phyloP scores from a whole-genome alignment of 1,140 invertebrate species.

The Drosophila subpulchrella region DNA sequence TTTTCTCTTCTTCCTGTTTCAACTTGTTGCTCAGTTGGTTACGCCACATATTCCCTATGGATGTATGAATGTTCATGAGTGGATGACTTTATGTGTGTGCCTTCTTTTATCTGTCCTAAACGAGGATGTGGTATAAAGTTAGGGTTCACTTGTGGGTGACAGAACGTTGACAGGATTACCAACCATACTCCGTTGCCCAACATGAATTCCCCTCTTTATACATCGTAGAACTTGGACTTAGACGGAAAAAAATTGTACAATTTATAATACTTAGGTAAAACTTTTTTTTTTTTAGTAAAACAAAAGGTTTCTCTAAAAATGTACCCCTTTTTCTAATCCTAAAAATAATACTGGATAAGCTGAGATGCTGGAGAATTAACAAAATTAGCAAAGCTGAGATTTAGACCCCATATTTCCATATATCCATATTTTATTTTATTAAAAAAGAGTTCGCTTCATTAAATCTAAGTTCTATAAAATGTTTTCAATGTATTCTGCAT shows the following conservation, averaged over 20 bases:
- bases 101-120: background rate
- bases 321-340: no score
- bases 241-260: background rate
- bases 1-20: slow-evolving; percentile 24
- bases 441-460: no score
- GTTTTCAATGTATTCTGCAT: background rate
- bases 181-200: background rate
- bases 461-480: background rate
- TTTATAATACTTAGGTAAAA: no score
- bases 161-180: background rate
- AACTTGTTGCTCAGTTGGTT: slow-evolving; percentile 47
- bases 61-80: background rate
- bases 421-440: no score
- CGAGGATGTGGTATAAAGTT: background rate
- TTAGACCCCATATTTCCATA: no score
- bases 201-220: background rate
- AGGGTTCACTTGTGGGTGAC: background rate
- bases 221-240: background rate
- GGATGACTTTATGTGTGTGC: slow-evolving; percentile 4
- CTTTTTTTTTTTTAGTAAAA: no score
- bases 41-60: slow-evolving; percentile 20
- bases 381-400: no score
- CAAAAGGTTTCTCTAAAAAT: no score
- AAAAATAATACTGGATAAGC: no score
- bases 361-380: no score